These are phyloP conservation scores for Halichoeres trimaculatus DNA, from an alignment of 2,113 vertebrate genomes.

Conservation along the genomic window DNA sequence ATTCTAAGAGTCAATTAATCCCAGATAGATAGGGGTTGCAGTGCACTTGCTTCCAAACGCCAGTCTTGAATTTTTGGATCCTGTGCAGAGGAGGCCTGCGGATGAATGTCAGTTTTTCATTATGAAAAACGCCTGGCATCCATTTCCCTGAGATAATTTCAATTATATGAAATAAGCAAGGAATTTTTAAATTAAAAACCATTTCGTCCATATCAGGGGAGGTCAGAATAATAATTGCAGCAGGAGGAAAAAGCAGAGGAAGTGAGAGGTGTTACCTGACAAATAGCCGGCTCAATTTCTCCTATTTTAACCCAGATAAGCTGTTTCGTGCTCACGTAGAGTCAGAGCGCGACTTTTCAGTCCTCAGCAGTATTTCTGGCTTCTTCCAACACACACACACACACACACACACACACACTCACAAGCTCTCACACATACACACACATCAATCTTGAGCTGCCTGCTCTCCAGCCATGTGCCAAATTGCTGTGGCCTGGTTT, in stretches of 20 bases:
- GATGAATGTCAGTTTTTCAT: slow-evolving; percentile 55
- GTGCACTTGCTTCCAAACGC: slow-evolving; percentile 59
- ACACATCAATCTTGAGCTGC: slow-evolving; percentile 19
- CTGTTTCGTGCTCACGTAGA: not conserved
- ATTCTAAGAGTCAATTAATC: slow-evolving; percentile 82
- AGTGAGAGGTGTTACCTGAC: not conserved
- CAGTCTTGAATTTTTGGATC: slow-evolving; percentile 66
- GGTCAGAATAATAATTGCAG: slow-evolving; percentile 8
- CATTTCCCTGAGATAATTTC: slow-evolving; percentile 52
- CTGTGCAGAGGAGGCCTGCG: slow-evolving; percentile 55
- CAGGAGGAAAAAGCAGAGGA: slow-evolving; percentile 12
- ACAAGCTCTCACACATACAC: too few relatives aligned
- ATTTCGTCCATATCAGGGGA: not conserved
- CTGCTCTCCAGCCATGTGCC: slow-evolving; percentile 8
- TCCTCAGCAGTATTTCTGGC: not conserved
- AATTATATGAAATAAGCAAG: slow-evolving; percentile 56
- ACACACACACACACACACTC: not conserved
- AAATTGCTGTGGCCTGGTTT: slow-evolving; percentile 53
- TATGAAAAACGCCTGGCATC: slow-evolving; percentile 40
- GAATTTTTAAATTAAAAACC: slow-evolving; percentile 32
- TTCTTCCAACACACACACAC: slow-evolving; percentile 6
- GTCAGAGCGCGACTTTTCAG: slow-evolving; percentile 24
- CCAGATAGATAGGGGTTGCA: slow-evolving; percentile 68
- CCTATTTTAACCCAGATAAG: not conserved
- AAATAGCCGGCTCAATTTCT: not conserved